phyloP scores from a whole-genome alignment of 2,113 vertebrate genomes.

The Chrysemys picta region DNA sequence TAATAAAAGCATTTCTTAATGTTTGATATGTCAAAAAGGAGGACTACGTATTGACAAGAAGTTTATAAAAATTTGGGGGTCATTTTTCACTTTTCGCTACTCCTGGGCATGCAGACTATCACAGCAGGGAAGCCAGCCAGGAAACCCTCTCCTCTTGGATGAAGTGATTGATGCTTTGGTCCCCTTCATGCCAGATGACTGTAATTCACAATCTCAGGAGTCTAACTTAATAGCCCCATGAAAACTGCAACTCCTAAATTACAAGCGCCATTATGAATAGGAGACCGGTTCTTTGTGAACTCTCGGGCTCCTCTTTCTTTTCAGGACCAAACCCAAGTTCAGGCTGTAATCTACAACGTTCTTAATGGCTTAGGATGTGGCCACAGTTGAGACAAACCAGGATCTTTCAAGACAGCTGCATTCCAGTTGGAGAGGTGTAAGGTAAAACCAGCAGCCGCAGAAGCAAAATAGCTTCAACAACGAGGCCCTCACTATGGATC shows the following conservation, averaged over 20 bases:
- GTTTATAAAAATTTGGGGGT: background rate
- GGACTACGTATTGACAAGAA: background rate
- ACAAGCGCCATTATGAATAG: no score
- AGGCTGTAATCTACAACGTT: fast-evolving
- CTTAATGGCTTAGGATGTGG: background rate
- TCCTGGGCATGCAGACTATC: background rate
- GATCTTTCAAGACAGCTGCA: background rate
- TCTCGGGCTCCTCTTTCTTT: background rate
- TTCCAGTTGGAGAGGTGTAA: background rate
- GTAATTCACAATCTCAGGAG: no score
- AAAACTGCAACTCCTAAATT: background rate
- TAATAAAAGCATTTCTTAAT: background rate
- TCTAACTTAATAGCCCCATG: fast-evolving
- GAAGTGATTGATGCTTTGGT: background rate
- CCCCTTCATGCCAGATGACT: background rate
- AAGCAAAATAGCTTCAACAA: background rate
- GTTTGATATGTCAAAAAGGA: background rate
- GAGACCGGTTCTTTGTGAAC: fast-evolving
- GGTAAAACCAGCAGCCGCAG: background rate
- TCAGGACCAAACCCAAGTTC: background rate
- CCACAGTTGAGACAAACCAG: background rate
- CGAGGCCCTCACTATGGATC: background rate
- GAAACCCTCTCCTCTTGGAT: no score
- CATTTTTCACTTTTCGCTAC: background rate
- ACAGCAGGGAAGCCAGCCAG: background rate